Base-by-base conservation (phyloP, 2,888 invertebrate genomes). In the Eilema caniola region DNA sequence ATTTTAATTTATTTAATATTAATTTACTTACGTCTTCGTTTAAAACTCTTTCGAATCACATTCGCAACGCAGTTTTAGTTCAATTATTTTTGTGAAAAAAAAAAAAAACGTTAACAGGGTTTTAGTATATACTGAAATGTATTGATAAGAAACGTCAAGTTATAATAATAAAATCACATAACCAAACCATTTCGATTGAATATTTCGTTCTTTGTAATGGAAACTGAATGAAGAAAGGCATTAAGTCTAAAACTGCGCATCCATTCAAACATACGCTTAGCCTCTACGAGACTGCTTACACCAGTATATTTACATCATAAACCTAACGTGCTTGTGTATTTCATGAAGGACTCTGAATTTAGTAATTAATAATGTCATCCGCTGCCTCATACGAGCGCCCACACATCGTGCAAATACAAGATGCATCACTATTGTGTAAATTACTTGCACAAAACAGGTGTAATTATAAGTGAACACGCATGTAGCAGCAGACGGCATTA, bases 221-320 rank as follows among this genome's bases (percentile, higher is more conserved):
- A 7, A 8, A 24, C 24, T 0, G 8, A 20, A 12, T 23, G 14
- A 57, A 65, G 33, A 65, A 23, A n/a, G 28, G 28, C 31, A 14
- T 69, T 56, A 65, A 67, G 88, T 88, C 93, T 89, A 91, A 92
- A 93, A 93, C 94, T 93, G 94, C 92, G 87, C 78, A 74, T 79
- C 76, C 89, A 87, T 83, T 76, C 86, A 83, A 78, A 72, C 82
- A 82, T 73, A 77, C 78, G 75, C 86, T 79, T 90, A 94, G 94
- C 94, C 94, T 94, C 94, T 92, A 92, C 81, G 94, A 94, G 94
- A 92, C 87, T 86, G 72, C 72, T 88, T 91, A 91, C 70, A 76
- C 77, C 85, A 67, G 53, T 82, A 90, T 90, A 89, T 90, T 85
- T 90, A 89, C 89, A 90, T 77, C 80, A 74, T 75, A 78, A 75